A percentile compares a stretch with the other conserved stretches of the same genome.
phyloP scores from a whole-genome alignment of 2,888 invertebrate genomes.

The Netelia fuscicornis region DNA sequence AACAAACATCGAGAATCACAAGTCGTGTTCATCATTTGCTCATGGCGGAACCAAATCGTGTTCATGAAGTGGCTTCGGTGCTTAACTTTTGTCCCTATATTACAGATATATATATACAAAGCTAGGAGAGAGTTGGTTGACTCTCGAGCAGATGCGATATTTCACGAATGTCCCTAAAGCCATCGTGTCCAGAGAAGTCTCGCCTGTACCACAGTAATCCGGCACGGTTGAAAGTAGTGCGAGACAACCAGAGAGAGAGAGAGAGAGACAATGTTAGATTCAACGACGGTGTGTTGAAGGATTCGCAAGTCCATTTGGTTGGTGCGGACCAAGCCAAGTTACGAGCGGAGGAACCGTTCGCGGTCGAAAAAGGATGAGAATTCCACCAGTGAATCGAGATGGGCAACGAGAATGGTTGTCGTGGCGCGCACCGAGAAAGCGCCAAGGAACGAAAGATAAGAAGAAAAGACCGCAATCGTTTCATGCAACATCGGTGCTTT shows the following conservation, averaged over 20 bases:
- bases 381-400: conserved; percentile 34
- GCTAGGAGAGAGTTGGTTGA: conserved; percentile 67
- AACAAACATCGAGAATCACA: conserved; percentile 38
- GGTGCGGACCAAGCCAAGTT: conserved; percentile 59
- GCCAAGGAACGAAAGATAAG: conserved; percentile 9
- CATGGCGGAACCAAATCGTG: conserved; percentile 66
- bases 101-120: conserved; percentile 21
- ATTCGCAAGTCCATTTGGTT: conserved; percentile 69
- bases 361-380: conserved; percentile 35
- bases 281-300: conserved; percentile 62
- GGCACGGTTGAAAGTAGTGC: conserved; percentile 14
- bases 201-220: conserved; percentile 38
- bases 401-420: conserved; percentile 23
- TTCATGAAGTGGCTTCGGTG: conserved; percentile 74
- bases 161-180: conserved; percentile 68
- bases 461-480: conserved; percentile 47
- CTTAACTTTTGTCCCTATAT: conserved; percentile 73
- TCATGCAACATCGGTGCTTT: conserved; percentile 28
- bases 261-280: background rate
- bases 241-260: background rate
- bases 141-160: conserved; percentile 75
- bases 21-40: conserved; percentile 57
- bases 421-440: conserved; percentile 17
- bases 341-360: conserved; percentile 3
- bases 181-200: conserved; percentile 53